Conservation (phyloP, 1,140 invertebrate species). For the Nasonia longicornis region DNA sequence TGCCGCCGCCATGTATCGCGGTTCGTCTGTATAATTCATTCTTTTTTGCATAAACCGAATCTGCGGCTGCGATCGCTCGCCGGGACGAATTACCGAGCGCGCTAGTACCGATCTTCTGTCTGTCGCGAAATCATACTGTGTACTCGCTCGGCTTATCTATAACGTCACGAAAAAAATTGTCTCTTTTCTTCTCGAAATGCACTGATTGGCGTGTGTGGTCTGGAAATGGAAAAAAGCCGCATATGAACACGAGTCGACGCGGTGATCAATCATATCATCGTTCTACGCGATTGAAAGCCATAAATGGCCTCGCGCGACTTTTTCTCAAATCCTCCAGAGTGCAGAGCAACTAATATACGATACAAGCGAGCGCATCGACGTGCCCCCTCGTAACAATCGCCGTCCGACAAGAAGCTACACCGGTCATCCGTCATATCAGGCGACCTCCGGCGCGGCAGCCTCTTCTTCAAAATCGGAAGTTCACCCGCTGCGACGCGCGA, state of each 20-base stretch:
- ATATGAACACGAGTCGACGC: neutral
- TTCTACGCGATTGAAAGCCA: neutral
- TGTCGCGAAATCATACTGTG: neutral
- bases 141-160: neutral
- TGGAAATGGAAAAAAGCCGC: neutral
- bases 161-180: neutral
- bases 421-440: neutral
- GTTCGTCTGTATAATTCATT: conserved; percentile 20
- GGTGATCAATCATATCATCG: neutral
- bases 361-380: neutral
- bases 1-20: neutral
- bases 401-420: neutral
- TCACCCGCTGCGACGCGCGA: conserved; percentile 14
- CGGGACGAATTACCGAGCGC: neutral
- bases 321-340: conserved; percentile 5
- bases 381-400: conserved; percentile 20
- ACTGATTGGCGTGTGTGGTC: neutral
- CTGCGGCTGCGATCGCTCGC: neutral
- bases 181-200: neutral
- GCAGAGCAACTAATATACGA: neutral
- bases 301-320: neutral
- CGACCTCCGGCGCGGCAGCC: conserved; percentile 7
- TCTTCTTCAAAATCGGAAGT: conserved; percentile 36
- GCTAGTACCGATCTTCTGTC: neutral
- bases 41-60: conserved; percentile 5